These are phyloP conservation scores for Catalaphyllia jardinei DNA, from an alignment of 64 coral and sea anemone species.

Conservation along the genomic window DNA sequence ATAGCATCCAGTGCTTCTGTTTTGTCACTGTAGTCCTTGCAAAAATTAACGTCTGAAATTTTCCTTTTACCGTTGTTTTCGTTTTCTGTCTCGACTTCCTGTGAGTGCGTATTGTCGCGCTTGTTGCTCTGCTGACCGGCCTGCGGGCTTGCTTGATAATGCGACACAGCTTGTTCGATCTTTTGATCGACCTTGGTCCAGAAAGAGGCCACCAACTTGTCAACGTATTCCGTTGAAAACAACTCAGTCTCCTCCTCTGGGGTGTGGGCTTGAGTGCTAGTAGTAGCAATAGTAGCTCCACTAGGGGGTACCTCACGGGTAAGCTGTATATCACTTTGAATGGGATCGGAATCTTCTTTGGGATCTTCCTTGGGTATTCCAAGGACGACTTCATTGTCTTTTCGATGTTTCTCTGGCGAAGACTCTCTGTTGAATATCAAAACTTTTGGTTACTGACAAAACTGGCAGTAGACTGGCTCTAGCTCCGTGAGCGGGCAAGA, in stretches of 20 bases:
- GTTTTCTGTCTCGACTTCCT: background rate
- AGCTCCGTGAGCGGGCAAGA: too few species aligned
- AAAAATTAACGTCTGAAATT: too few species aligned
- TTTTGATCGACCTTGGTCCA: constrained; percentile 67
- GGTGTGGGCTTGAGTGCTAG: background rate
- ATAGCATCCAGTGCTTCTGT: too few species aligned
- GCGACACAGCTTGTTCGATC: constrained; percentile 44
- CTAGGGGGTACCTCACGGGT: background rate
- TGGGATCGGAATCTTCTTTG: background rate
- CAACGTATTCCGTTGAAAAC: constrained; percentile 55
- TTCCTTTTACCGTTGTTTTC: background rate
- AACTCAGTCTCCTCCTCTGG: constrained; percentile 40
- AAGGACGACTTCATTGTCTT: background rate
- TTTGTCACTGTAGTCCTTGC: too few species aligned
- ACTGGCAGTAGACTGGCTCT: too few species aligned
- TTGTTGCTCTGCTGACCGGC: background rate
- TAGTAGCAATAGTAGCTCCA: background rate
- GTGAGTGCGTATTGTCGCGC: background rate
- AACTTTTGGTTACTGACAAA: background rate
- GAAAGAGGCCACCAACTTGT: constrained; percentile 68
- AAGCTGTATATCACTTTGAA: background rate
- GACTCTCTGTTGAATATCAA: background rate
- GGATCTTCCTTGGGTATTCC: background rate
- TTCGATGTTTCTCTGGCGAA: background rate
- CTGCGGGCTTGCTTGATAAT: constrained; percentile 22